phyloP scores from a whole-genome alignment of 2,888 invertebrate species.

The Drosophila neotestacea region DNA sequence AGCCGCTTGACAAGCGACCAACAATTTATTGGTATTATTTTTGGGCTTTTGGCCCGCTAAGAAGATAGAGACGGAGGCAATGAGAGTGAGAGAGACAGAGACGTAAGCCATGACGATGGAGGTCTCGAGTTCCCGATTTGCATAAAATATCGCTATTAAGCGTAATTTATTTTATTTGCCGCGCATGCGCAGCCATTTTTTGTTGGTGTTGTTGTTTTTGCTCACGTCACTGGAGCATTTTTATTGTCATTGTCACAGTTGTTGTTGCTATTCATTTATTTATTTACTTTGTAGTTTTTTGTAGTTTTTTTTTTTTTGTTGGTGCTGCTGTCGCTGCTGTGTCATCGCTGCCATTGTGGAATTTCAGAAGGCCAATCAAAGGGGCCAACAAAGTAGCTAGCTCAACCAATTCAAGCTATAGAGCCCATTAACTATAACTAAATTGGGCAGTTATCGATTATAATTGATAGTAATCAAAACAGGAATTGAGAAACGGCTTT shows the following conservation, averaged over 20 bases:
- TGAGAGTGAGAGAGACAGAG: neutral
- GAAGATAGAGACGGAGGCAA: neutral
- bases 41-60: constrained; percentile 46
- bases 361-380: constrained; percentile 71
- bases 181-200: constrained; percentile 78
- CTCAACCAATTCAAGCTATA: constrained; percentile 27
- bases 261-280: constrained; percentile 20
- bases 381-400: constrained; percentile 9
- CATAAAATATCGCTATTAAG: constrained; percentile 76
- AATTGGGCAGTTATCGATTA: constrained; percentile 21
- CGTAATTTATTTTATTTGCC: constrained; percentile 72
- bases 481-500: constrained; percentile 13
- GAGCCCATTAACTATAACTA: constrained; percentile 23
- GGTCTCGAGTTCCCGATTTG: constrained; percentile 63
- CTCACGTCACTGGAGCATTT: constrained; percentile 54
- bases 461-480: neutral
- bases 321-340: constrained; percentile 8
- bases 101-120: constrained; percentile 25
- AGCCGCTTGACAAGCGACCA: constrained; percentile 22
- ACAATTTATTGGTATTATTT: constrained; percentile 50
- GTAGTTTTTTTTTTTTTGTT: neutral
- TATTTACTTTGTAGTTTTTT: constrained; percentile 13
- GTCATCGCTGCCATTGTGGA: constrained; percentile 49
- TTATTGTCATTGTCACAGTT: constrained; percentile 37
- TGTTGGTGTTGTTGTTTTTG: constrained; percentile 23